A percentile compares a stretch with the other conserved stretches of the same genome.
Evolutionary conservation across 2,113 vertebrate species (phyloP).

Genomic region (Microcebus griseorufus): DNA sequence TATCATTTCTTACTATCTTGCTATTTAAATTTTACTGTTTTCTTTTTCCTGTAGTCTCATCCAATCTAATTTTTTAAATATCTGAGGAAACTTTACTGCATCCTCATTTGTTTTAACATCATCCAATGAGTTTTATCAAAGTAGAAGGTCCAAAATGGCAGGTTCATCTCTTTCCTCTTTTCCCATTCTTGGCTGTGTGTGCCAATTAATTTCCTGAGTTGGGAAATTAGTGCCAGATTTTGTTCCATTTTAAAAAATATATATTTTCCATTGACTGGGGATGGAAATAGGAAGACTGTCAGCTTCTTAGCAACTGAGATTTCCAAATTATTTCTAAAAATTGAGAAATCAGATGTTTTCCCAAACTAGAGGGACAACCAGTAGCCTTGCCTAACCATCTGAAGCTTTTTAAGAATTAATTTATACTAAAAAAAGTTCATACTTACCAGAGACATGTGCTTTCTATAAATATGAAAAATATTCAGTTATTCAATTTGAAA

Average conservation of each 20-base stretch:
- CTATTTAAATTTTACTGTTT: background rate
- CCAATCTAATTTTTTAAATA: background rate
- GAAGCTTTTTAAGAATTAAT: background rate
- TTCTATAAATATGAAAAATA: background rate
- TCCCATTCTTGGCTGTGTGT: background rate
- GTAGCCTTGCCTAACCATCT: background rate
- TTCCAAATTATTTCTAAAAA: constrained; percentile 5
- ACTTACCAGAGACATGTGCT: background rate
- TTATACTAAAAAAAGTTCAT: no score
- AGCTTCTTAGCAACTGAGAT: background rate
- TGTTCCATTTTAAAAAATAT: constrained; percentile 8
- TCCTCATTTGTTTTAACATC: background rate
- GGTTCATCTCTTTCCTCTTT: background rate
- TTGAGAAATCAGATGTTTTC: background rate
- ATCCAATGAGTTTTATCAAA: background rate
- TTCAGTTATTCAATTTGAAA: background rate
- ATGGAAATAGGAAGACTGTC: background rate
- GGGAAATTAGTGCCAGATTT: constrained; percentile 27
- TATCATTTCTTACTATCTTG: background rate
- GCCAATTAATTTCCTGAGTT: constrained; percentile 39
- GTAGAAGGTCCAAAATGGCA: background rate
- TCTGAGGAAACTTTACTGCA: background rate
- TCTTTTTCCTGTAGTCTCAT: background rate
- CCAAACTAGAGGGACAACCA: background rate
- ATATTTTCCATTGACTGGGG: constrained; percentile 15